A percentile compares a stretch with the other conserved stretches of the same genome.
Conservation (phyloP, 2,113 vertebrate species). For the Plestiodon gilberti region DNA sequence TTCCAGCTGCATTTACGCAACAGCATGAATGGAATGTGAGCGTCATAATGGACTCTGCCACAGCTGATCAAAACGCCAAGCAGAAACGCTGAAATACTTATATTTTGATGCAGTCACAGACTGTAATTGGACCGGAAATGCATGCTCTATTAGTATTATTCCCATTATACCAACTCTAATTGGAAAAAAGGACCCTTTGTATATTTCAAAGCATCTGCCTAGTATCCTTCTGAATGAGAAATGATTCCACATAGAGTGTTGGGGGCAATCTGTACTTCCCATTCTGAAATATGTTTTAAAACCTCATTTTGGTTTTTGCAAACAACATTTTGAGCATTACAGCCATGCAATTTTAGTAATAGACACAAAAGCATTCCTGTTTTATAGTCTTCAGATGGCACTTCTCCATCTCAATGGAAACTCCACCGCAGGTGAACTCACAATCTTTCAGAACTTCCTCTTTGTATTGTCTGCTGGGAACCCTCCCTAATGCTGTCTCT, state of each 20-base stretch:
- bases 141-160: constrained; percentile 1
- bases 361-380: neutral
- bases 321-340: neutral
- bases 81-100: neutral
- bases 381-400: neutral
- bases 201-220: neutral
- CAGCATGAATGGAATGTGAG: neutral
- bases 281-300: neutral
- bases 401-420: neutral
- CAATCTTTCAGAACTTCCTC: neutral
- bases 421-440: neutral
- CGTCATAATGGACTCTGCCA: neutral
- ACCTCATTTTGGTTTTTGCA: neutral
- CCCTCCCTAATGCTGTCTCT: neutral
- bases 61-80: constrained; percentile 2
- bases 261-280: neutral
- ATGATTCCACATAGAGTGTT: neutral
- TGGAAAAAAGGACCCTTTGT: neutral
- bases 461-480: neutral
- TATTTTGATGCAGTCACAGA: constrained; percentile 4
- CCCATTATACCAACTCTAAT: constrained; percentile 4
- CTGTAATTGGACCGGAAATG: constrained; percentile 1
- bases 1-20: neutral
- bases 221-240: neutral
- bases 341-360: neutral